phyloP scores from a whole-genome alignment of 2,113 vertebrate genomes.

The Lamprotornis superbus region DNA sequence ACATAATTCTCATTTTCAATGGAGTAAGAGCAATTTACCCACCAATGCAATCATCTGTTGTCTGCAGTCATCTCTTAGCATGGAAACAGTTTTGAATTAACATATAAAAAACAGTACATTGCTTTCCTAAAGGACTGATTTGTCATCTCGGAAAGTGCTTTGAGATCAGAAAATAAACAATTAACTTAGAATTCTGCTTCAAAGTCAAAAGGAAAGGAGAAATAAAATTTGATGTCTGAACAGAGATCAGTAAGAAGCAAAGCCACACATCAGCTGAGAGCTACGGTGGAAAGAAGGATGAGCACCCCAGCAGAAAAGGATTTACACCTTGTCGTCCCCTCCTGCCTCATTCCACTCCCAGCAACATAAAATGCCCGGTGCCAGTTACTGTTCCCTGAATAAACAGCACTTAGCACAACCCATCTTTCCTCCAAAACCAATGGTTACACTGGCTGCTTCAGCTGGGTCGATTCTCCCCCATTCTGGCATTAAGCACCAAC shows the following conservation, averaged over 20 bases:
- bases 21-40: neutral
- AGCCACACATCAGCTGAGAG: neutral
- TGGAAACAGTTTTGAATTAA: neutral
- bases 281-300: neutral
- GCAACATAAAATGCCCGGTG: neutral
- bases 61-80: neutral
- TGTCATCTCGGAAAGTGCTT: neutral
- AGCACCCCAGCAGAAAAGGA: neutral
- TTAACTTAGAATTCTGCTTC: neutral
- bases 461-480: neutral
- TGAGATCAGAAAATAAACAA: neutral
- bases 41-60: neutral
- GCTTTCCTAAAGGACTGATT: neutral
- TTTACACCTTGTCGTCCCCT: neutral
- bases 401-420: neutral
- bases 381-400: neutral
- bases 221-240: neutral
- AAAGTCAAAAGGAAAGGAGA: neutral
- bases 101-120: neutral
- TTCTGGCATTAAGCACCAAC: constrained; percentile 44
- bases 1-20: neutral
- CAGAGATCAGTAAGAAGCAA: neutral
- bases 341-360: neutral
- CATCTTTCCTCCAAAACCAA: neutral
- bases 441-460: constrained; percentile 14